Conservation (phyloP, 2,797 vertebrate genomes). For the Cuniculus paca region DNA sequence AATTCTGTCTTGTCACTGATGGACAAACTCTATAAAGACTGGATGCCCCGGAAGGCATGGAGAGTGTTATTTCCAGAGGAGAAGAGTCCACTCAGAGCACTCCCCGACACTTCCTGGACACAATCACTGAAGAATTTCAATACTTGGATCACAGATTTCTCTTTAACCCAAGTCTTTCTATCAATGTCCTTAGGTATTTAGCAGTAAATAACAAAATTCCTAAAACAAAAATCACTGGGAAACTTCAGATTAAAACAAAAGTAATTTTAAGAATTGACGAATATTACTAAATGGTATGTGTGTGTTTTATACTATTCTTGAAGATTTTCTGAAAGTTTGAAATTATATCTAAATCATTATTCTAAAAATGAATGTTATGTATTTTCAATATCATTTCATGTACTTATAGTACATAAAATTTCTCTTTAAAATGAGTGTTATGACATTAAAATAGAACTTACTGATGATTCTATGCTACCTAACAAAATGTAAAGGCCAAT, state of each 20-base stretch:
- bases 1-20: background rate
- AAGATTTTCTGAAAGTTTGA: slow-evolving; percentile 49
- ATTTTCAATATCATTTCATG: background rate
- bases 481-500: slow-evolving; percentile 2
- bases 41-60: background rate
- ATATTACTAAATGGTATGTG: background rate
- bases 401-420: background rate
- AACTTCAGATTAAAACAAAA: background rate
- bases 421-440: background rate
- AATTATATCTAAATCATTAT: background rate
- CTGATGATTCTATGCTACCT: background rate
- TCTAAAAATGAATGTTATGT: background rate
- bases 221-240: background rate
- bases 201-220: background rate
- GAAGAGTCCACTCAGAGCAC: background rate
- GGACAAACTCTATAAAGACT: background rate
- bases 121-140: background rate
- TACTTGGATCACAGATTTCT: background rate
- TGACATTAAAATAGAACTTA: background rate
- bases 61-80: background rate
- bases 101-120: background rate
- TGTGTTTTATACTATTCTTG: background rate
- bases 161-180: background rate
- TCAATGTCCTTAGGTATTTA: background rate
- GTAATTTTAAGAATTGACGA: background rate